These are phyloP conservation scores for Drosophila anceps DNA, from an alignment of 2,888 invertebrate genomes.

Conservation along the genomic window DNA sequence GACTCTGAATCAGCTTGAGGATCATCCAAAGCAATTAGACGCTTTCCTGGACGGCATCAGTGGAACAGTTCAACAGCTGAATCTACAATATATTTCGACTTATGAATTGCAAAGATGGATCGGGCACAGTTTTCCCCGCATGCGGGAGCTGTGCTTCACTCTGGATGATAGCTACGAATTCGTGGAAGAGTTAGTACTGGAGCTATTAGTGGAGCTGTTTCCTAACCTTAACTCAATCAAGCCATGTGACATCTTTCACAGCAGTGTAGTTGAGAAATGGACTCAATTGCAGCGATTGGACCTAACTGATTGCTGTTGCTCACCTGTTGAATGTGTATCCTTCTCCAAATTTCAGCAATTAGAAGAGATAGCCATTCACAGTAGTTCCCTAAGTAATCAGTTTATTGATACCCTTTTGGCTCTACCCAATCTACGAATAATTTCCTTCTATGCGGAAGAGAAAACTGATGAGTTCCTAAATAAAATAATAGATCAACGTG, in stretches of 20 bases:
- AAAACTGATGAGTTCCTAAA: not conserved
- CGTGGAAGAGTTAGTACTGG: not conserved
- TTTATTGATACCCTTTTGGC: not conserved
- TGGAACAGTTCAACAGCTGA: constrained; percentile 21
- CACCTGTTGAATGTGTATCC: not conserved
- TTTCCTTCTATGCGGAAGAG: not conserved
- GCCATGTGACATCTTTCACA: not conserved
- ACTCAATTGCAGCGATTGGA: constrained; percentile 22
- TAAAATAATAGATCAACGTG: constrained; percentile 7
- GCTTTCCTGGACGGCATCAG: constrained; percentile 18
- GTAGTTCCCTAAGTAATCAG: rapidly evolving
- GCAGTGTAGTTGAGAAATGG: not conserved
- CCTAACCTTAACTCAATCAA: not conserved
- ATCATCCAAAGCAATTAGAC: constrained; percentile 1
- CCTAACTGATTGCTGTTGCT: not conserved
- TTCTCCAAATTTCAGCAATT: not conserved
- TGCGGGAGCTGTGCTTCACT: constrained; percentile 16
- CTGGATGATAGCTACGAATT: not conserved
- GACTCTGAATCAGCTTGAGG: not conserved
- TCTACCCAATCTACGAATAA: constrained; percentile 18
- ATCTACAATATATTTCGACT: not conserved
- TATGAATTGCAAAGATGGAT: constrained; percentile 6
- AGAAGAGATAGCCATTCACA: constrained; percentile 15
- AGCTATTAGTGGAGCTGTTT: constrained; percentile 18
- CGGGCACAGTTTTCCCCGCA: constrained; percentile 7